Conservation (phyloP, 2,888 invertebrate species). For the Noctua fimbriata region DNA sequence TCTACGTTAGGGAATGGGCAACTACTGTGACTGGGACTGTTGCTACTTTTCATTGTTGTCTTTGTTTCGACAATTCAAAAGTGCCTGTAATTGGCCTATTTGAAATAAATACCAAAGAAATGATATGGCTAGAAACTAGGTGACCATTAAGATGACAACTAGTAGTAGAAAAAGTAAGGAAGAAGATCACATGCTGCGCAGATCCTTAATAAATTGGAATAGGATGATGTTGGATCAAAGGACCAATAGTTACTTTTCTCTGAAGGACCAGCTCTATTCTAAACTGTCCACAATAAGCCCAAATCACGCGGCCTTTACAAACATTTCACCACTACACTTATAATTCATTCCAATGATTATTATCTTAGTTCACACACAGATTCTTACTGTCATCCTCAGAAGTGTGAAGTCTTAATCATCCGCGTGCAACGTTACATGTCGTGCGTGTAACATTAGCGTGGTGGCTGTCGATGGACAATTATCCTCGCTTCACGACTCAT, state of each 20-base stretch:
- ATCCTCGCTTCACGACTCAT: constrained; percentile 59
- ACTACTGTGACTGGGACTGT: no score
- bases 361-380: constrained; percentile 37
- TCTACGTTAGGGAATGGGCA: no score
- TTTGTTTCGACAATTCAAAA: no score
- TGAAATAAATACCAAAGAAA: not conserved
- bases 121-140: not conserved
- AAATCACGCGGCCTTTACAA: not conserved
- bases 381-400: not conserved
- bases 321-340: not conserved
- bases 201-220: not conserved
- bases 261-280: not conserved
- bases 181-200: not conserved
- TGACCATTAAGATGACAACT: not conserved
- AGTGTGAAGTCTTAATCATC: constrained; percentile 33
- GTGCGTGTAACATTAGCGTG: constrained; percentile 60
- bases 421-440: constrained; percentile 55
- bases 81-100: no score
- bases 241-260: not conserved
- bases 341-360: no score
- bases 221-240: not conserved
- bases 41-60: no score
- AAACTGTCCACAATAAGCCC: not conserved
- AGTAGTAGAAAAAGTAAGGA: not conserved
- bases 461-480: constrained; percentile 63